A percentile compares a stretch with the other conserved stretches of the same genome.
phyloP scores from a whole-genome alignment of 23 tunicate genomes.

The Halocynthia roretzi region DNA sequence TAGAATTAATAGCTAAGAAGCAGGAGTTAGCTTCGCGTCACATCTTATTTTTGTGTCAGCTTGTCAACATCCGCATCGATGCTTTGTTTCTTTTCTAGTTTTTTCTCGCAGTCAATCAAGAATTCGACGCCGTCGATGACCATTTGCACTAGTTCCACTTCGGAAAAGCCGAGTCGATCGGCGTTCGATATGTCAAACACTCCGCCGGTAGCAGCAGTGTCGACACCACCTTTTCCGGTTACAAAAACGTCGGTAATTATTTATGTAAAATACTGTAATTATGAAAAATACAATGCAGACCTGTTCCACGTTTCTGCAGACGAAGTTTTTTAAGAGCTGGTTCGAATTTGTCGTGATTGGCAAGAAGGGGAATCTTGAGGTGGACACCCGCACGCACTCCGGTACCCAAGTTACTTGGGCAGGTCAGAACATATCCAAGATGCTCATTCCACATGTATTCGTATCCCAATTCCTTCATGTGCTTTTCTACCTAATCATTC shows the following conservation, averaged over 20 bases:
- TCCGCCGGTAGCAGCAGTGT: slow-evolving; percentile 52
- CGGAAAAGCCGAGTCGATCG: slow-evolving; percentile 57
- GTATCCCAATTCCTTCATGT: slow-evolving; percentile 80
- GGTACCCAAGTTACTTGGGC: slow-evolving; percentile 98
- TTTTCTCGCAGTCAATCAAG: slow-evolving; percentile 49
- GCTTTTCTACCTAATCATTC: slow-evolving; percentile 43
- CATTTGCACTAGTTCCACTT: slow-evolving; percentile 57
- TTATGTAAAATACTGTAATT: not conserved
- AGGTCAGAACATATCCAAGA: slow-evolving; percentile 88
- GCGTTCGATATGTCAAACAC: slow-evolving; percentile 59
- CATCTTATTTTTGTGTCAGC: slow-evolving; percentile 56
- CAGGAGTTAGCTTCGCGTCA: not conserved
- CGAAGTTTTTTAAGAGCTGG: slow-evolving; percentile 73
- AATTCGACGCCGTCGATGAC: slow-evolving; percentile 49
- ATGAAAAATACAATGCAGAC: not conserved
- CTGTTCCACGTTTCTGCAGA: slow-evolving; percentile 94
- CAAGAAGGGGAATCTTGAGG: slow-evolving; percentile 68
- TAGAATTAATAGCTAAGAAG: too few species aligned
- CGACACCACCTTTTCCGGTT: slow-evolving; percentile 39
- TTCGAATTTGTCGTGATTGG: slow-evolving; percentile 61
- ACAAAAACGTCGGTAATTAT: not conserved
- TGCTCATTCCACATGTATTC: slow-evolving; percentile 96
- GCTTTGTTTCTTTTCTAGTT: slow-evolving; percentile 51
- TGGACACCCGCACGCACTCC: slow-evolving; percentile 99
- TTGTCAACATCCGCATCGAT: slow-evolving; percentile 43